These are phyloP conservation scores for Geotrypetes seraphini DNA, from an alignment of 2,797 vertebrate genomes.

Conservation along the genomic window DNA sequence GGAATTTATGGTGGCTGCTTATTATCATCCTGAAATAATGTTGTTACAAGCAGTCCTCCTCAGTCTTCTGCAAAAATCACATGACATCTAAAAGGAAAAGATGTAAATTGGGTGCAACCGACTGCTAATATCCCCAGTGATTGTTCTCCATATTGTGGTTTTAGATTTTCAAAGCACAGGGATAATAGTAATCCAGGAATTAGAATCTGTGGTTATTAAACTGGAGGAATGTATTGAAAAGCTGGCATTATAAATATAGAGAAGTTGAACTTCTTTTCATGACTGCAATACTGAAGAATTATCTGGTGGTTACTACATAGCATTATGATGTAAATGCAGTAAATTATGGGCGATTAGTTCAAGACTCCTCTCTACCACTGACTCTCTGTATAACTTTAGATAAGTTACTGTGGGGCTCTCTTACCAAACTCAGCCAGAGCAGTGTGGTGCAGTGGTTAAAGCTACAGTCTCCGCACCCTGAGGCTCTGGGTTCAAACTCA, in stretches of 20 bases:
- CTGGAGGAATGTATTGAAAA: background rate
- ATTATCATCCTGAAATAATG: conserved; percentile 51
- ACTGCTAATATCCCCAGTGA: conserved; percentile 14
- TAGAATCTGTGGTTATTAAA: conserved; percentile 2
- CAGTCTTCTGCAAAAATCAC: conserved; percentile 29
- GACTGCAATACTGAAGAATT: conserved; percentile 17
- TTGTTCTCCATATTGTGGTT: background rate
- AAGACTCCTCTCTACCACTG: no score
- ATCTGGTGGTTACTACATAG: no score
- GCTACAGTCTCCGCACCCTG: no score
- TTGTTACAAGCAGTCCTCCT: conserved; percentile 45
- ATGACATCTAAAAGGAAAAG: conserved; percentile 29
- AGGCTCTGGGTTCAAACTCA: no score
- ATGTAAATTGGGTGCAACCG: background rate
- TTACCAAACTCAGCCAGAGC: no score
- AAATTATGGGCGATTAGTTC: no score
- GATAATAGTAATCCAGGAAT: background rate
- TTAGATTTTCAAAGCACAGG: conserved; percentile 14
- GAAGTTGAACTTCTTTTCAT: conserved; percentile 15
- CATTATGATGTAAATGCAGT: no score
- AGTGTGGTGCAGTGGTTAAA: no score
- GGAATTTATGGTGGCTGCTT: conserved; percentile 54
- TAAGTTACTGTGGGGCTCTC: no score
- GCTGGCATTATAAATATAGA: conserved; percentile 2
- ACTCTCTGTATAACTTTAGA: no score